phyloP scores from a whole-genome alignment of 2,888 invertebrate genomes.

The Bombylius discolor region DNA sequence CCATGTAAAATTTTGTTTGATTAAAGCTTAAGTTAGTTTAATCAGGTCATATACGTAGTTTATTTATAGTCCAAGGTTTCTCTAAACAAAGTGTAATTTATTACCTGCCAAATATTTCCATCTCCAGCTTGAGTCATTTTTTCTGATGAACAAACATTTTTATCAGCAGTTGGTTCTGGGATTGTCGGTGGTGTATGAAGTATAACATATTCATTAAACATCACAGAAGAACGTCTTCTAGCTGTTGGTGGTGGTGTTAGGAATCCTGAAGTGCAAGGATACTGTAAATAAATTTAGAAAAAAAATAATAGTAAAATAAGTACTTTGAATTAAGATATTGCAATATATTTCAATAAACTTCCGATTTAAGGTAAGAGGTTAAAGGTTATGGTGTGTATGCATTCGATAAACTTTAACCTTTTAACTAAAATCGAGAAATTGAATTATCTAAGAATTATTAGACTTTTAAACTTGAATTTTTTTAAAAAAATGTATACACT shows the following conservation, averaged over 20 bases:
- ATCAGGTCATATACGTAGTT: too few relatives aligned
- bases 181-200: slow-evolving; percentile 47
- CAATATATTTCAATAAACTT: neutral
- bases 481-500: too few relatives aligned
- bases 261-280: slow-evolving; percentile 52
- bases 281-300: slow-evolving; percentile 28
- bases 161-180: slow-evolving; percentile 27
- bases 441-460: too few relatives aligned
- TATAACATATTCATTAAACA: slow-evolving; percentile 77
- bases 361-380: neutral
- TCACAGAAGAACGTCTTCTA: slow-evolving; percentile 68
- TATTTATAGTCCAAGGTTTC: too few relatives aligned
- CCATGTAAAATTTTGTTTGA: too few relatives aligned
- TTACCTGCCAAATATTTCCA: slow-evolving; percentile 55
- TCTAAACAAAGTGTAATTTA: neutral
- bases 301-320: neutral
- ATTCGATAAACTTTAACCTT: too few relatives aligned
- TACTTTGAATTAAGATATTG: neutral
- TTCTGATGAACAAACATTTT: slow-evolving; percentile 66
- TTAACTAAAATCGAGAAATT: too few relatives aligned
- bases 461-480: too few relatives aligned
- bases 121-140: slow-evolving; percentile 80
- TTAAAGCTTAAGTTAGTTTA: too few relatives aligned
- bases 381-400: too few relatives aligned
- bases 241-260: slow-evolving; percentile 57